Conservation (phyloP, 2,113 vertebrate genomes). For the Dicaeum eximium region DNA sequence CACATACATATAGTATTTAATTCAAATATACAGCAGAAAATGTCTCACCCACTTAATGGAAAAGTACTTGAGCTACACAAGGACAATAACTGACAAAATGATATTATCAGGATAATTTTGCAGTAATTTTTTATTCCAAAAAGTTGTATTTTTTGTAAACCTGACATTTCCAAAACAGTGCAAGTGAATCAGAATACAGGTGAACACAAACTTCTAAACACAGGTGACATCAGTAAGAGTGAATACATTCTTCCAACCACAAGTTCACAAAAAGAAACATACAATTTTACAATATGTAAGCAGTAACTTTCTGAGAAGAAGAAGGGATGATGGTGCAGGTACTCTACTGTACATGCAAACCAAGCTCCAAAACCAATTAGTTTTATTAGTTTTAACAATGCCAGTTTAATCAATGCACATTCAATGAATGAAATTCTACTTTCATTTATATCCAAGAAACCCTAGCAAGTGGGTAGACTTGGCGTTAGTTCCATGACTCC, state of each 20-base stretch:
- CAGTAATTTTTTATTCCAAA: conserved; percentile 72
- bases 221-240: conserved; percentile 34
- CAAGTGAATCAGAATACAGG: conserved; percentile 74
- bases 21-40: background rate
- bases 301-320: conserved; percentile 18
- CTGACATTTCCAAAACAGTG: conserved; percentile 75
- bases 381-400: no score
- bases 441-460: background rate
- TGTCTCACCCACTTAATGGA: background rate
- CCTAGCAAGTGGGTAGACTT: background rate
- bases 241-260: conserved; percentile 18
- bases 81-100: background rate
- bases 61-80: background rate
- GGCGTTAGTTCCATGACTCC: background rate
- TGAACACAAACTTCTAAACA: conserved; percentile 64
- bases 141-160: conserved; percentile 68
- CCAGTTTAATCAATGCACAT: conserved; percentile 17
- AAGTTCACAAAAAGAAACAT: conserved; percentile 25
- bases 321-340: background rate
- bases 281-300: conserved; percentile 8
- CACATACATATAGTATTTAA: background rate
- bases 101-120: conserved; percentile 15
- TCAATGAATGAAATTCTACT: background rate
- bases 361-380: conserved; percentile 32
- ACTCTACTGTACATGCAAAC: conserved; percentile 12